phyloP scores from a whole-genome alignment of 2,113 vertebrate species.

The Promerops cafer region DNA sequence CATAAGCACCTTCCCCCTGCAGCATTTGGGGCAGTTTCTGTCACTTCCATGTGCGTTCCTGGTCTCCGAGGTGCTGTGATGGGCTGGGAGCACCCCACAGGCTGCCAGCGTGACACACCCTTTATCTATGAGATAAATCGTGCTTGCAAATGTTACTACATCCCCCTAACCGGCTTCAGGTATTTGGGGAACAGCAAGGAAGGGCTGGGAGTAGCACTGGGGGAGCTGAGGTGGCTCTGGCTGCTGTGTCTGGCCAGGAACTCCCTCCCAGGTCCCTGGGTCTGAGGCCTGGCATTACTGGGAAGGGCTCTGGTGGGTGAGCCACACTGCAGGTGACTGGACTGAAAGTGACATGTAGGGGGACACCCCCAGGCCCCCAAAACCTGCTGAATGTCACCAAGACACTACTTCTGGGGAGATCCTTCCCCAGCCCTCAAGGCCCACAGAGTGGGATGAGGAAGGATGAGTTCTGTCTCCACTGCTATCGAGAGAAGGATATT shows the following conservation, averaged over 20 bases:
- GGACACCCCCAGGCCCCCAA: not conserved
- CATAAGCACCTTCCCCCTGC: not conserved
- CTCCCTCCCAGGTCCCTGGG: not conserved
- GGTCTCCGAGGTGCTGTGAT: not conserved
- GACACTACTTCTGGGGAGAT: not conserved
- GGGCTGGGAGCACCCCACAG: not conserved
- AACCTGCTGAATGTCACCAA: not conserved
- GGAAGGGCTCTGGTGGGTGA: not conserved
- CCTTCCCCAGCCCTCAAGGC: not conserved
- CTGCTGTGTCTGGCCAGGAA: not conserved
- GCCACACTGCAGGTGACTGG: too few species aligned
- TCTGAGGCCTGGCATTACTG: not conserved
- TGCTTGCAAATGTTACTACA: not conserved
- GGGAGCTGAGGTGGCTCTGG: not conserved
- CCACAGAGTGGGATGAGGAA: rapidly evolving
- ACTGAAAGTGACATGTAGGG: not conserved
- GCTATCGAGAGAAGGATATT: not conserved
- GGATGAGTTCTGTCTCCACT: not conserved
- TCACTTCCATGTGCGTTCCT: rapidly evolving
- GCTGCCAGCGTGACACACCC: rapidly evolving
- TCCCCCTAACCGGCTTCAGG: not conserved
- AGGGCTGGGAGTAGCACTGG: not conserved
- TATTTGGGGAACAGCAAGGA: not conserved
- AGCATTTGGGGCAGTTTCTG: not conserved
- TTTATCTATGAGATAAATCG: not conserved